Base-by-base conservation (phyloP, 2,797 vertebrate species). In the Argentina silus region DNA sequence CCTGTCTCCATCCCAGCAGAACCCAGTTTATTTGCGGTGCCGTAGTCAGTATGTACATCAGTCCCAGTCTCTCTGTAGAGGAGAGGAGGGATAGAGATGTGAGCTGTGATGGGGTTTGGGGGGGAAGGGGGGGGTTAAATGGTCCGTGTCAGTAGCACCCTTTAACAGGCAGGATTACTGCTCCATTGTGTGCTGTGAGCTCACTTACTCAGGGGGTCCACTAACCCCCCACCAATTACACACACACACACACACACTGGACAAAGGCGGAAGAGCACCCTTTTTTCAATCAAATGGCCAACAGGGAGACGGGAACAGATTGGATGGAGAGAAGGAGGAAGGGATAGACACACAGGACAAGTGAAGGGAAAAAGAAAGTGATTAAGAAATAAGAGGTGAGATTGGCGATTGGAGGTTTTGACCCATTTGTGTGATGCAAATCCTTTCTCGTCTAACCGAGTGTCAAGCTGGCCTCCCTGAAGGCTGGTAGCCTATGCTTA, bases 81-180 rank as follows among this genome's bases (percentile, higher is more conserved):
- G 48, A n/a, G 55, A 6, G 63, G 11, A 45, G 65, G 56, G 76
- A 86, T 72, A 75, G 51, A 87, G 83, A 81, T 80, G 82, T 77
- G 51, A 76, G 72, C 69, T 75, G 83, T 81, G 69, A 62, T 48
- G 21, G 59, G 23, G 60, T 17, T 69, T 78, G 21, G 19, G 14
- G 23, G 53, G 75, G 60, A 70, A 75, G 55, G 60, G 73, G 70
- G 75, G 87, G 85, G 89, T 88, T 91, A 91, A 93, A 93, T 89
- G 88, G 86, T 67, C 89, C 87, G 74, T 86, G 84, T 90, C 90
- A 86, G 83, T 78, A 76, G 81, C 73, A 77, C 82, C 87, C 87
- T 91, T 91, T 91, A 88, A 88, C 75, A 43, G 86, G 84, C 82
- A 85, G 90, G 91, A 90, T 93, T 93, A 91, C 85, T 72, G 84